Evolutionary conservation across 2,113 vertebrate species (phyloP).

Genomic region (Cheilinus undulatus): DNA sequence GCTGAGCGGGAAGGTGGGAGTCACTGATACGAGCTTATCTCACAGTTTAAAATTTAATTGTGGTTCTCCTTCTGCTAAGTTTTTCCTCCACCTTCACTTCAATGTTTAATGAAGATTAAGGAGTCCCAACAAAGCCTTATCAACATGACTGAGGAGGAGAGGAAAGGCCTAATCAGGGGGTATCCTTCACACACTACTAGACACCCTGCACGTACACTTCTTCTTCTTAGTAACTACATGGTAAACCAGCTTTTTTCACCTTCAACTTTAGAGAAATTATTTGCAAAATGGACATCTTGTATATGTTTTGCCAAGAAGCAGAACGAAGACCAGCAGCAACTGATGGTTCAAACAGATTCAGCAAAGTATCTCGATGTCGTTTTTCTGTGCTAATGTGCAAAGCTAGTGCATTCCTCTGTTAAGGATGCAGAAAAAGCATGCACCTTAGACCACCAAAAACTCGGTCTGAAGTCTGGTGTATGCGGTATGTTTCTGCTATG

Average conservation of each 20-base stretch:
- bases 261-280: neutral
- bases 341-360: too few species aligned
- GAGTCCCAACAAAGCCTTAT: conserved; percentile 77
- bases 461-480: too few species aligned
- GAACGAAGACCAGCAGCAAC: too few species aligned
- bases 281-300: neutral
- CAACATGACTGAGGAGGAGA: conserved; percentile 71
- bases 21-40: conserved; percentile 77
- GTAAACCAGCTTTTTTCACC: neutral
- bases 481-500: too few species aligned
- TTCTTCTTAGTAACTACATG: neutral
- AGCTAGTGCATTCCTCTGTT: too few species aligned
- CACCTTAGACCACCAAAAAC: too few species aligned
- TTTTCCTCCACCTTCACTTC: conserved; percentile 61
- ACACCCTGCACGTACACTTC: conserved; percentile 9
- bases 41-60: conserved; percentile 77
- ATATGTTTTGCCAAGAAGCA: too few species aligned
- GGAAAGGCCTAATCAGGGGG: conserved; percentile 24
- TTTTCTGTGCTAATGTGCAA: too few species aligned
- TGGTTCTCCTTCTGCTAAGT: conserved; percentile 66
- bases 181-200: neutral
- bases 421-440: too few species aligned
- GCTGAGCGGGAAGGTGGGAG: conserved; percentile 64
- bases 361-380: too few species aligned
- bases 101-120: conserved; percentile 84